phyloP scores from a whole-genome alignment of 1,140 invertebrate species.

The Hylaeus anthracinus region DNA sequence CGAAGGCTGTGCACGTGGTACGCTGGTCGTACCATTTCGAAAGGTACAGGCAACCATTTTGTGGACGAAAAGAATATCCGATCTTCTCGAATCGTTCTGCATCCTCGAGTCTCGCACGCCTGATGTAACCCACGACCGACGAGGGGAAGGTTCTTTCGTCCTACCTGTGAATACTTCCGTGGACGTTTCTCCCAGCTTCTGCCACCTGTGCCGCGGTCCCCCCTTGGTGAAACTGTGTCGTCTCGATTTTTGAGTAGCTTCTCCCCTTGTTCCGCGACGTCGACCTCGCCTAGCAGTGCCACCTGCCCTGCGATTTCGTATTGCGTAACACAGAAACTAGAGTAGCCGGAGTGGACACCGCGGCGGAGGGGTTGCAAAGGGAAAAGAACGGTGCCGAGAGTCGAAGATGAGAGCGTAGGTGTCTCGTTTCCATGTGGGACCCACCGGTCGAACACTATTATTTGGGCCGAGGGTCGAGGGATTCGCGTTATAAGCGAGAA shows the following conservation, averaged over 20 bases:
- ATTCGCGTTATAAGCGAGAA: constrained; percentile 75
- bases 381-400: constrained; percentile 14
- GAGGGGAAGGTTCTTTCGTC: no score
- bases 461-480: constrained; percentile 69
- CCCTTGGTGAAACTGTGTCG: not conserved
- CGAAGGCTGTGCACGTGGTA: no score
- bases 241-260: constrained; percentile 20
- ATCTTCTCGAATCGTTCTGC: no score
- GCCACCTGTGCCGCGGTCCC: not conserved
- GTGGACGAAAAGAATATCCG: no score
- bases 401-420: constrained; percentile 54
- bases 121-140: no score
- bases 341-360: constrained; percentile 15
- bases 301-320: constrained; percentile 55
- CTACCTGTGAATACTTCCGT: no score
- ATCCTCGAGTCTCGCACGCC: no score
- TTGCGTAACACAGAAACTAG: constrained; percentile 60
- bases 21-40: no score
- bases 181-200: no score
- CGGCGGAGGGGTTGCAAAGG: not conserved
- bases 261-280: not conserved
- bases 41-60: no score
- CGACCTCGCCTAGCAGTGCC: constrained; percentile 48
- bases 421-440: constrained; percentile 68
- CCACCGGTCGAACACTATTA: constrained; percentile 69